Evolutionary conservation across 2,797 vertebrate species (phyloP).

Genomic region (Galagoides demidoff): DNA sequence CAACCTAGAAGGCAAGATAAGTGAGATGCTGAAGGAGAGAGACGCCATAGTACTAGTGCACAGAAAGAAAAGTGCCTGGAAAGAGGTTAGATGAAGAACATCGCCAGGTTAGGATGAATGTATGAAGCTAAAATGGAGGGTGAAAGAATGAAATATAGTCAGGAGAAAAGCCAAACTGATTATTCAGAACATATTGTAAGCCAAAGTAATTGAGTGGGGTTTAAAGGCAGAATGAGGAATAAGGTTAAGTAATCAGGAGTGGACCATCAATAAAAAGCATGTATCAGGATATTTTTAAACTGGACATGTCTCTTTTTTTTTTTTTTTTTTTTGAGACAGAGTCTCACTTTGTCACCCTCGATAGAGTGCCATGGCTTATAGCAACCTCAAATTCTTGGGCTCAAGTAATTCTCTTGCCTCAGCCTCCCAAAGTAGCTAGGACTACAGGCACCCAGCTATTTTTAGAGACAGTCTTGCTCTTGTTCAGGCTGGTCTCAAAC

Average conservation of each 20-base stretch:
- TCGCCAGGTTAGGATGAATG: not conserved
- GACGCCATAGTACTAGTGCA: not conserved
- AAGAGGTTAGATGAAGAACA: not conserved
- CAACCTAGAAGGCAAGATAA: not conserved
- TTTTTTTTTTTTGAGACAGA: too few species aligned
- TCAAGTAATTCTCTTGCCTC: too few species aligned
- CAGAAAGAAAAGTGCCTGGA: not conserved
- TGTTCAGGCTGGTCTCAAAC: too few species aligned
- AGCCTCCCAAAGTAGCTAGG: too few species aligned
- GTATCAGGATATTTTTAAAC: not conserved
- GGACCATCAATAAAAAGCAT: not conserved
- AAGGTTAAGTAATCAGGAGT: not conserved
- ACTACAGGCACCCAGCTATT: too few species aligned
- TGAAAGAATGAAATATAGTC: not conserved
- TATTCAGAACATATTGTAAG: not conserved
- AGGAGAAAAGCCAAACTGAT: not conserved
- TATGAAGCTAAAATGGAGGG: not conserved
- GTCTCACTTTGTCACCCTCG: too few species aligned
- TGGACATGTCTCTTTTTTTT: not conserved
- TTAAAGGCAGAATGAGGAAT: not conserved
- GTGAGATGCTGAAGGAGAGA: not conserved
- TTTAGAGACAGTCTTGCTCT: too few species aligned
- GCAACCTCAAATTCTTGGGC: too few species aligned
- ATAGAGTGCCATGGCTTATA: too few species aligned
- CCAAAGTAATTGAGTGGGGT: not conserved